Evolutionary conservation across 2,113 vertebrate species (phyloP).

Genomic region (Eidolon helvum): DNA sequence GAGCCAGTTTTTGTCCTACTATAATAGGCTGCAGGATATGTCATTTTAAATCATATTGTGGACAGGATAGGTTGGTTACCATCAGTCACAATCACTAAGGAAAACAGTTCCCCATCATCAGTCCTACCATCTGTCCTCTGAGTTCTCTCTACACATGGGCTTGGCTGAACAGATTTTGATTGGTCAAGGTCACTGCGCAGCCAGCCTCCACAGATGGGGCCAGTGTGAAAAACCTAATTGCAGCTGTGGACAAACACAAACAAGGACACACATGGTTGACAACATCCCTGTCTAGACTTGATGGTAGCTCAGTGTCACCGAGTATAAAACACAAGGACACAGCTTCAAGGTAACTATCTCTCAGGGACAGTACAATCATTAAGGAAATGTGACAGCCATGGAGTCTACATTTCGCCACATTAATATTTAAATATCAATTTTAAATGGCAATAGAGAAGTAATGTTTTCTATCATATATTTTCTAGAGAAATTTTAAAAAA

Average conservation of each 20-base stretch:
- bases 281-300: slow-evolving; percentile 46
- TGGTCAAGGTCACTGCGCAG: slow-evolving; percentile 73
- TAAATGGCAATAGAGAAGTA: background rate
- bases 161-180: slow-evolving; percentile 55
- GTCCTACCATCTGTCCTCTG: slow-evolving; percentile 53
- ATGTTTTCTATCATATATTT: background rate
- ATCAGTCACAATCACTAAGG: background rate
- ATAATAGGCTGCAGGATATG: background rate
- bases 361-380: background rate
- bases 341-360: slow-evolving; percentile 41
- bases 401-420: background rate
- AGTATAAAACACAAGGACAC: slow-evolving; percentile 40
- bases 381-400: background rate
- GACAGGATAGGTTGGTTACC: background rate
- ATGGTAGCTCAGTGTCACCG: background rate
- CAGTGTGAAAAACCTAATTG: slow-evolving; percentile 66
- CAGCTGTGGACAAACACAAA: slow-evolving; percentile 66
- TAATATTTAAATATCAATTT: background rate
- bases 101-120: background rate
- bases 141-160: background rate
- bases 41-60: background rate
- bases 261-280: slow-evolving; percentile 56
- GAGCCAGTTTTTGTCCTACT: background rate
- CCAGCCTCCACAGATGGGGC: slow-evolving; percentile 77
- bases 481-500: background rate